Percentiles rank a stretch among this genome's conserved stretches.
These are phyloP conservation scores for Ectemnius continuus DNA, from an alignment of 2,888 invertebrate genomes.

Conservation along the genomic window DNA sequence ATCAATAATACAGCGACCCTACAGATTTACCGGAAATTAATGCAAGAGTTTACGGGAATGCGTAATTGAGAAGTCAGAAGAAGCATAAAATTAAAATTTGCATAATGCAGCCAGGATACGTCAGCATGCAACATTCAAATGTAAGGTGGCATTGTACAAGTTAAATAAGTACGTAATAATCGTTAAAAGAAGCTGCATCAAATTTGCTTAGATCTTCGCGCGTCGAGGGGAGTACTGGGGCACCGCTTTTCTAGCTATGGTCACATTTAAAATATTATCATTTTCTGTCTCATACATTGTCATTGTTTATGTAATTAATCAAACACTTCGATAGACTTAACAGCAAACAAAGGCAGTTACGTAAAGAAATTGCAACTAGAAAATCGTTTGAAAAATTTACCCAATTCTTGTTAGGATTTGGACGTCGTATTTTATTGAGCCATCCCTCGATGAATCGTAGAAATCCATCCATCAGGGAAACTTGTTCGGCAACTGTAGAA, in stretches of 20 bases:
- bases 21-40: constrained; percentile 2
- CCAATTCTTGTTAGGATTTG: constrained; percentile 86
- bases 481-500: constrained; percentile 80
- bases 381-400: constrained; percentile 78
- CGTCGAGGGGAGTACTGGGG: constrained; percentile 7
- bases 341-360: constrained; percentile 9
- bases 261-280: neutral
- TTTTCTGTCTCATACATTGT: neutral
- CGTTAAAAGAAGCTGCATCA: constrained; percentile 32
- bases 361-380: too few species aligned
- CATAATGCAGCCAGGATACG: constrained; percentile 44
- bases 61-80: constrained; percentile 40
- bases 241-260: constrained; percentile 8
- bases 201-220: constrained; percentile 9
- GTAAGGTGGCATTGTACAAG: constrained; percentile 43
- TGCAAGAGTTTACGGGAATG: constrained; percentile 7
- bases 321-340: neutral
- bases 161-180: constrained; percentile 45
- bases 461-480: constrained; percentile 84
- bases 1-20: constrained; percentile 4
- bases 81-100: constrained; percentile 50
- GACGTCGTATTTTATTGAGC: constrained; percentile 93
- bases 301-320: constrained; percentile 1
- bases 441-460: constrained; percentile 90
- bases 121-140: constrained; percentile 60